These are phyloP conservation scores for Podarcis muralis DNA, from an alignment of 2,113 vertebrate species.

Conservation along the genomic window DNA sequence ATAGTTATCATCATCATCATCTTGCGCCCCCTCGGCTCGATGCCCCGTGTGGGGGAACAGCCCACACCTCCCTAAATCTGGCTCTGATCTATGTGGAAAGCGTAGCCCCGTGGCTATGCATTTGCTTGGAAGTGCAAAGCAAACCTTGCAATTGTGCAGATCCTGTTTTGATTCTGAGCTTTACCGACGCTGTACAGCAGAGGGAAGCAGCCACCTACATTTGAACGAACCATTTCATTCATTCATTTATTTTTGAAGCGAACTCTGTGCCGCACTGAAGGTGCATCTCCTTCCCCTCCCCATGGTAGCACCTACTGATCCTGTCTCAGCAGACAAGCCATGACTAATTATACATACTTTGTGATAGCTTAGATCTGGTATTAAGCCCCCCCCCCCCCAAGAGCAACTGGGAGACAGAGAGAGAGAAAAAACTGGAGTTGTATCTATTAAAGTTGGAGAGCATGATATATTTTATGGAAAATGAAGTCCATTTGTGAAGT, in stretches of 20 bases:
- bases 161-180: not conserved
- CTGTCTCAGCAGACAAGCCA: not conserved
- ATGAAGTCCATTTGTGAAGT: not conserved
- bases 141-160: not conserved
- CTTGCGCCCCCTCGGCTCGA: no score
- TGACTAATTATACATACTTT: not conserved
- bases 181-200: not conserved
- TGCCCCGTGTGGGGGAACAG: no score
- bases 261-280: not conserved
- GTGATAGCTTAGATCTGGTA: not conserved
- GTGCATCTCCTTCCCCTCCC: not conserved
- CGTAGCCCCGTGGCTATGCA: no score
- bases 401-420: not conserved
- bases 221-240: not conserved
- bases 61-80: no score
- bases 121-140: not conserved
- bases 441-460: not conserved
- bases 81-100: no score
- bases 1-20: no score
- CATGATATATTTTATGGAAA: not conserved
- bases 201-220: constrained; percentile 23
- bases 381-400: not conserved
- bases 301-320: not conserved
- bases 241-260: not conserved
- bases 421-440: not conserved